Evolutionary conservation across 2,113 vertebrate genomes (phyloP), one percentile per base, ranked within the genome.

Genomic region (Spheniscus mendiculus): DNA sequence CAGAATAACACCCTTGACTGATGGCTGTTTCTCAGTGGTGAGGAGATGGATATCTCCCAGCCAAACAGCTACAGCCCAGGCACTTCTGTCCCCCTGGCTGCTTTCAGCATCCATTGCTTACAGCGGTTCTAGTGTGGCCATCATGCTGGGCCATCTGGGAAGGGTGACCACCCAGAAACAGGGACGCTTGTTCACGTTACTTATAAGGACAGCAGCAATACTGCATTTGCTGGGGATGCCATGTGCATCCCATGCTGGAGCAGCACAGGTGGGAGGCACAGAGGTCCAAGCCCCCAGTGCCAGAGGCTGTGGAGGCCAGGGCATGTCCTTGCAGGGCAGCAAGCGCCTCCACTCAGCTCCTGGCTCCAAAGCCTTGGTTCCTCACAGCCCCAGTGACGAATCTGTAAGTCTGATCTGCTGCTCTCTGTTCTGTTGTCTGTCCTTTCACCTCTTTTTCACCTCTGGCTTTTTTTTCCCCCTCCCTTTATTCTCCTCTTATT

Each of bases 311-410:
- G 30, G 74, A 40, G 22, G 15, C 26, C 36, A 36, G 53, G 27
- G 12, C 27, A 40, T 2, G 32, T 52, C 36, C 77, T 59, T 56
- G 45, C 8, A 11, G 63, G 36, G 32, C 11, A 32, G 5, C 32
- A 22, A 0, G 12, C 30, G 9, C 22, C 58, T 36, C 32, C 0
- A 0, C 44, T 52, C 23, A 25, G 38, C 47, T 50, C 30, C 58
- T 55, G 79, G 15, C 22, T 34, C 36, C 56, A 36, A 22, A 25
- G 22, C 8, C 30, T 58, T 32, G 38, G 2, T 40, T 38, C 11
- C 12, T 59, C 61, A 17, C 23, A 47, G 56, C 19, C 45, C 29
- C 29, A 17, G 38, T 6, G 4, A 7, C 0, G 6, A 21, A 38
- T 77, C 52, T 26, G 14, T 55, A 65, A 79, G 27, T 62, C 40